Base-by-base conservation (phyloP, 2,797 vertebrate species). In the Balearica regulorum region DNA sequence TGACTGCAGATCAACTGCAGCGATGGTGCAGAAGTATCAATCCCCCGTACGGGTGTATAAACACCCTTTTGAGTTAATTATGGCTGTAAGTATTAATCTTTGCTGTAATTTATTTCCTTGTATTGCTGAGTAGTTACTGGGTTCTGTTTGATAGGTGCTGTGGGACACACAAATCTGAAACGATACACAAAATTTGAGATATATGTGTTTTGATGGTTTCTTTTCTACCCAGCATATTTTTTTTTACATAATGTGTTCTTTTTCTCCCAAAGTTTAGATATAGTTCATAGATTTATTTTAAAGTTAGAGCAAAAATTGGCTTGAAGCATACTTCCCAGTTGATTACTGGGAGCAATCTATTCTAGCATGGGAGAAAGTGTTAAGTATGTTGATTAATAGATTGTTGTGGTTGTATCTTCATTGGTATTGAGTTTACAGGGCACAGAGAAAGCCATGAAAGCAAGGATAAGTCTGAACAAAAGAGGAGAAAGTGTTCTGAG, bases 1-100 rank as follows among this genome's bases (percentile, higher is more conserved):
- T 89, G 29, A 22, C 61, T 12, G 14, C 43, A 43, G 43, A 43
- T 43, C 43, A 57, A 61, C 81, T 66, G 76, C 97, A 97, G 85
- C 95, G 91, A 99, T 99, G 99, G 99, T 99, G 97, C 99, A 99
- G 95, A 99, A 99, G 92, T 99, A 99, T 97, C 99, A 99, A 91
- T 99, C 99, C 29, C 99, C 99, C 0, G 99, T 99, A 9, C 97
- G 99, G 98, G 98, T 99, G 96, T 99, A 99, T 97, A 99, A 99
- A 81, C 97, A 98, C 90, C 98, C 99, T 20, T 99, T 99, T 97
- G 99, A 99, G 93, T 93, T 99, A 60, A 99, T 99, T 92, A 99
- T 99, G 99, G 98, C 98, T 94, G 99, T 99, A 97, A 99, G 99
- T 99, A 97, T 96, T 51, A 14, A 25, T 86, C 95, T 91, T 80